Percentiles rank a stretch among this genome's conserved stretches.
Conservation (phyloP, 2,888 invertebrate species). For the Galerucella calmariensis region DNA sequence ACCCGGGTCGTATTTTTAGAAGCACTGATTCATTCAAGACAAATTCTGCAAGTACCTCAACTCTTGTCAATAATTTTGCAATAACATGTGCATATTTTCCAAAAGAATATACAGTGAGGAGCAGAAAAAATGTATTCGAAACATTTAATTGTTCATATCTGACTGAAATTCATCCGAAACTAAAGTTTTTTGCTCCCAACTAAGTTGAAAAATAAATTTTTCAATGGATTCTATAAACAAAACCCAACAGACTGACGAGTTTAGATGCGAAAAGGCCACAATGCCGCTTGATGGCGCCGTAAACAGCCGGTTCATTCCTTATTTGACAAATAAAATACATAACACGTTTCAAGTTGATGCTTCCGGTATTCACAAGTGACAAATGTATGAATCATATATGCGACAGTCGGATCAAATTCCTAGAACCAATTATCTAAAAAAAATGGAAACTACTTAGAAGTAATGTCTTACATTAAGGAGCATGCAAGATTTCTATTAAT, state of each 20-base stretch:
- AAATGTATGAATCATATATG: slow-evolving; percentile 46
- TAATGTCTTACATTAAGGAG: slow-evolving; percentile 4
- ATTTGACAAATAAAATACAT: slow-evolving; percentile 48
- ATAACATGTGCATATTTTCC: too few relatives aligned
- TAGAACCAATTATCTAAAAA: slow-evolving; percentile 7
- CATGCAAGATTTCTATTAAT: slow-evolving; percentile 11
- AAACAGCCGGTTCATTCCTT: slow-evolving; percentile 47
- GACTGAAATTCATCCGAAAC: too few relatives aligned
- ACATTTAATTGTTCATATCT: too few relatives aligned
- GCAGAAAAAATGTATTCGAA: too few relatives aligned
- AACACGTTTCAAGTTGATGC: slow-evolving; percentile 52
- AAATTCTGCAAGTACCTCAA: not conserved
- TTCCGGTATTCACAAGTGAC: slow-evolving; percentile 50
- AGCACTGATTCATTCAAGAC: slow-evolving; percentile 49
- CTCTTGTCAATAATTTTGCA: too few relatives aligned
- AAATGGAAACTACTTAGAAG: slow-evolving; percentile 11
- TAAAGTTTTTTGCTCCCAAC: too few relatives aligned
- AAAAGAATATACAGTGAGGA: too few relatives aligned
- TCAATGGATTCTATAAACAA: not conserved
- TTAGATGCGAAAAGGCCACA: slow-evolving; percentile 1
- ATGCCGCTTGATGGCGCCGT: slow-evolving; percentile 37
- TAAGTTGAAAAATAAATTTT: not conserved
- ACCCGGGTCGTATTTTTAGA: slow-evolving; percentile 47
- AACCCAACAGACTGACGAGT: not conserved
- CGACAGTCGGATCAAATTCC: slow-evolving; percentile 22